Base-by-base conservation (phyloP, 2,113 vertebrate genomes). In the Pelobates fuscus region DNA sequence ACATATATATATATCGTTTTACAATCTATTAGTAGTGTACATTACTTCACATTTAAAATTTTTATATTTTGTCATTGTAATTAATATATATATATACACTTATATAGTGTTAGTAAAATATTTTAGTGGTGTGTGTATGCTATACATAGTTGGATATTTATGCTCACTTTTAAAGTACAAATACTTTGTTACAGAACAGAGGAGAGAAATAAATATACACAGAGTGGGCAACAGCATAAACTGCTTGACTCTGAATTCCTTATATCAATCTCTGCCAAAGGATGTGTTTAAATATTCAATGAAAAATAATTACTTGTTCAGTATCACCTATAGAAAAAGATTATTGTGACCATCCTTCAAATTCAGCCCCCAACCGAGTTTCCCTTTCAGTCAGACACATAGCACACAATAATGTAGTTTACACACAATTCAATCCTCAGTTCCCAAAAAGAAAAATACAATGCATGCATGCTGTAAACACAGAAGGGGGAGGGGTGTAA, bases 271-370 rank as follows among this genome's bases (percentile, higher is more conserved):
- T 95, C 89, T 94, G 95, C 94, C 89, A 87, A 93, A 94, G 92
- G 92, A 89, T 78, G 94, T 97, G 93, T 96, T 99, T 96, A 98
- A 99, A 99, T 97, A 99, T 99, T 99, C 94, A 98, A 93, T 91
- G 94, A 94, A 94, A 96, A 98, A 99, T 98, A 98, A 98, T 98
- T 94, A 94, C 95, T 92, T 96, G 92, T 91, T 84, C 92, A 91
- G 86, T 93, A 93, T 94, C 94, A 96, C 93, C 95, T 97, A 95
- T 95, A 94, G 95, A 94, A 94, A 94, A 94, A 94, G 93, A 86
- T 98, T 98, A 99, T 98, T 98, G 96, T 96, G 94, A 96, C 94
- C 96, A 98, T 98, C 95, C 94, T 94, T 98, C 95, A 98, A 95
- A 93, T 94, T 96, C 96, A 95, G 84, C 88, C 84, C 85, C 78